Base-by-base conservation (phyloP, 2,797 vertebrate species). In the Luscinia megarhynchos region DNA sequence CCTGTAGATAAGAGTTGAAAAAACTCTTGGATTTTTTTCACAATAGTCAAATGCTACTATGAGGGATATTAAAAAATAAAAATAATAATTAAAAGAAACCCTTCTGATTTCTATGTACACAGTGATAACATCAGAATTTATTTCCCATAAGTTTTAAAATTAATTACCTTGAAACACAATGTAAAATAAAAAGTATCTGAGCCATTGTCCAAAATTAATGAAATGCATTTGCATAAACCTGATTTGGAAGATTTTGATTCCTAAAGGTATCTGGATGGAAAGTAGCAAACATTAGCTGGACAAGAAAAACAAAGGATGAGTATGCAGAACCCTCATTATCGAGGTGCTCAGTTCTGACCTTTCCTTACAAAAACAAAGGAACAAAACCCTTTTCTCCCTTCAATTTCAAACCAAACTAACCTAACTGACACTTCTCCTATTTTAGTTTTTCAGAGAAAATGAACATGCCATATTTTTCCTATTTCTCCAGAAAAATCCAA, bases 1-100 rank as follows among this genome's bases (percentile, higher is more conserved):
- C 95, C 94, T 96, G 83, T 72, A 96, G 96, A 96, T 97, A 97
- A 95, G 84, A 93, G 67, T 83, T 93, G 76, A 91, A 96, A 36
- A 86, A 61, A 77, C 79, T 95, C 78, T 67, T 82, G 93, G 95
- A 34, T 53, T 79, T 91, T 84, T 59, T 85, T 75, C 59, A 73
- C 27, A 51, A 26, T 18, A 87, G 64, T 72, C 15, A 84, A 90
- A 73, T 81, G 40, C 30, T 78, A 48, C 21, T 46, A 27, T 11
- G 11, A 90, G 15, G 16, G 9, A 62, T 63, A 89, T 48, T 72
- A 62, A 79, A 86, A 73, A 84, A 38, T 29, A 30, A 38, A 22
- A 68, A 59, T 20, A 38, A 55, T 34, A 24, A 77, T 23, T 62
- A 7, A 4, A 23, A 62, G 53, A 38, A 38, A 29, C 9, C 6